Conservation (phyloP, 1,140 invertebrate genomes). For the Pseudomyrmex pallidus region DNA sequence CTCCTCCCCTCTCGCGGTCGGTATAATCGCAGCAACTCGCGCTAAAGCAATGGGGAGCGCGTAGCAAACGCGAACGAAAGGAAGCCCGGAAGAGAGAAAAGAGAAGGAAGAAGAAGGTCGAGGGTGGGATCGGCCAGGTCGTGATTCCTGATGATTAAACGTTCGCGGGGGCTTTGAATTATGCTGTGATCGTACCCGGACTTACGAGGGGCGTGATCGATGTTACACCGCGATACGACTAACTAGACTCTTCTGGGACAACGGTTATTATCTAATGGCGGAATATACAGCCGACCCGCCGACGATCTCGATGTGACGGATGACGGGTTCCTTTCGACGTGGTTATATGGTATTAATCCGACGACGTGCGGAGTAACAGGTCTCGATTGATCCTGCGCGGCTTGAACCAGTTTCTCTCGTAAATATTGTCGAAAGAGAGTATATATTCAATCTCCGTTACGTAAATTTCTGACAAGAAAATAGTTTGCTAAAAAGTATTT, state of each 20-base stretch:
- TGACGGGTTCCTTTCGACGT: slow-evolving; percentile 14
- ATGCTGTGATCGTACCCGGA: slow-evolving; percentile 68
- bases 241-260: slow-evolving; percentile 72
- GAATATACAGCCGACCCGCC: slow-evolving; percentile 5
- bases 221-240: slow-evolving; percentile 73
- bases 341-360: slow-evolving; percentile 1
- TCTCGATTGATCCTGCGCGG: slow-evolving; percentile 32
- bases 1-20: slow-evolving; percentile 29
- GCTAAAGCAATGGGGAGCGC: slow-evolving; percentile 58
- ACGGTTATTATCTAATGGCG: slow-evolving; percentile 75
- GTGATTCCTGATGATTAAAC: slow-evolving; percentile 80
- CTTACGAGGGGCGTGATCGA: slow-evolving; percentile 77
- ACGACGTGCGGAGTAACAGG: background rate
- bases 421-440: slow-evolving; percentile 55
- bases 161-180: slow-evolving; percentile 76
- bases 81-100: background rate
- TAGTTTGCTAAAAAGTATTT: background rate
- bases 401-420: slow-evolving; percentile 66
- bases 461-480: background rate
- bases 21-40: slow-evolving; percentile 12
- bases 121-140: slow-evolving; percentile 67
- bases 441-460: slow-evolving; percentile 45
- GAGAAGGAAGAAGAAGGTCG: slow-evolving; percentile 7
- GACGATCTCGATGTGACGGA: slow-evolving; percentile 31
- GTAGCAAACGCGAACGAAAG: slow-evolving; percentile 31